Percentiles rank a stretch among this genome's conserved stretches.
Conservation (phyloP, 2,113 vertebrate genomes). For the Condylura cristata region DNA sequence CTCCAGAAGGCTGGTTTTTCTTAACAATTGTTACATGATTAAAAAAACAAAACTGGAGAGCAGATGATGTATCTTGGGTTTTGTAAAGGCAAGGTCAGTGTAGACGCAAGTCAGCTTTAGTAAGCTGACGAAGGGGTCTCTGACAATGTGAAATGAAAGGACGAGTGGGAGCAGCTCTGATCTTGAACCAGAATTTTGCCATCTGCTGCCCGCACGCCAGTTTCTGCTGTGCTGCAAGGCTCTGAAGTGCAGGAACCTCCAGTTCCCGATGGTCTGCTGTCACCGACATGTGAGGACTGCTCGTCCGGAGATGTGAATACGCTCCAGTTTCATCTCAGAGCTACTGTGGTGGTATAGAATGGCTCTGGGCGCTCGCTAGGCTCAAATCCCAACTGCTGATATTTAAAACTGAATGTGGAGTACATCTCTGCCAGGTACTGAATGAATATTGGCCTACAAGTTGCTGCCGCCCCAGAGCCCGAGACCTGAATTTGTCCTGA, state of each 20-base stretch:
- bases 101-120: not conserved
- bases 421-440: no score
- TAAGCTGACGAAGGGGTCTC: not conserved
- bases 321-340: not conserved
- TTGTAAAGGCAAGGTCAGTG: not conserved
- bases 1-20: slow-evolving; percentile 8
- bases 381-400: not conserved
- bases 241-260: not conserved
- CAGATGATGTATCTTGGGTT: not conserved
- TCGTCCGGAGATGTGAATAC: not conserved
- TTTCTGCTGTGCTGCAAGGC: not conserved
- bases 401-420: not conserved
- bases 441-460: no score
- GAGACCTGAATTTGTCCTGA: not conserved
- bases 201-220: not conserved
- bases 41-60: not conserved
- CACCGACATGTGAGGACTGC: not conserved
- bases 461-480: not conserved
- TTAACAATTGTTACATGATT: not conserved
- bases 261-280: not conserved
- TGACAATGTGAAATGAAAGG: not conserved
- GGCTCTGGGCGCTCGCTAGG: not conserved
- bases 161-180: not conserved
- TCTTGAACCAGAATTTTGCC: not conserved
- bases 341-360: no score